Evolutionary conservation across 2,113 vertebrate species (phyloP).

Genomic region (Cryptotis parvus): DNA sequence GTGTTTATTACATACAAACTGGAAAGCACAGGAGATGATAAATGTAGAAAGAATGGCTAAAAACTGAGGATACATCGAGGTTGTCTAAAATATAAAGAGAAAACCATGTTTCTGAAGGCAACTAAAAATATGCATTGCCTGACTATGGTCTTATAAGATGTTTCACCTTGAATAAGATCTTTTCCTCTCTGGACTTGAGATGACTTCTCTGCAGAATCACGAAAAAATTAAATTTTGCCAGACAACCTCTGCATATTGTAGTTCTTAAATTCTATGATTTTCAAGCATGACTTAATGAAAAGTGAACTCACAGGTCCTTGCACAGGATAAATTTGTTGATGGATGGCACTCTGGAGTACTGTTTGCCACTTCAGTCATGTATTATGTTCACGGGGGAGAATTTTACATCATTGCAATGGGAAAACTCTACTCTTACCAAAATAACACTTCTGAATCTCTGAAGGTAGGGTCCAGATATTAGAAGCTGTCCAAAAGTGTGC

Average conservation of each 20-base stretch:
- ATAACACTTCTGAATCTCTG: not conserved
- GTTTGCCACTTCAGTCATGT: not conserved
- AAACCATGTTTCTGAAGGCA: not conserved
- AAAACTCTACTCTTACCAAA: not conserved
- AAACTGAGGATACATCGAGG: not conserved
- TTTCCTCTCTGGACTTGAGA: not conserved
- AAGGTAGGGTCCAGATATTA: not conserved
- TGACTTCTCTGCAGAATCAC: not conserved
- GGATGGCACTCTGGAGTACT: not conserved
- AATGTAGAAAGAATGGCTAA: not conserved
- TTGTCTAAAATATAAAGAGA: slow-evolving; percentile 39
- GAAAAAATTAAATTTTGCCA: not conserved
- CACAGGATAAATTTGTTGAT: not conserved
- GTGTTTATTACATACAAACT: not conserved
- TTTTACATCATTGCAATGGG: not conserved
- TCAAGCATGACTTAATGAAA: not conserved
- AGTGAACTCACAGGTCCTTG: not conserved
- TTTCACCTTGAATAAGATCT: not conserved
- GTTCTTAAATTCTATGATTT: slow-evolving; percentile 6
- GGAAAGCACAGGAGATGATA: not conserved
- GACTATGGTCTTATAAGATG: not conserved
- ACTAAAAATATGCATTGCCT: not conserved
- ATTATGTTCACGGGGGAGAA: not conserved
- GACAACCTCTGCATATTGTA: not conserved
- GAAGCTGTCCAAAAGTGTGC: not conserved